Percentiles rank a stretch among this genome's conserved stretches.
These are phyloP conservation scores for Melanotaenia duboulayi DNA, from an alignment of 2,113 vertebrate species.

Conservation along the genomic window DNA sequence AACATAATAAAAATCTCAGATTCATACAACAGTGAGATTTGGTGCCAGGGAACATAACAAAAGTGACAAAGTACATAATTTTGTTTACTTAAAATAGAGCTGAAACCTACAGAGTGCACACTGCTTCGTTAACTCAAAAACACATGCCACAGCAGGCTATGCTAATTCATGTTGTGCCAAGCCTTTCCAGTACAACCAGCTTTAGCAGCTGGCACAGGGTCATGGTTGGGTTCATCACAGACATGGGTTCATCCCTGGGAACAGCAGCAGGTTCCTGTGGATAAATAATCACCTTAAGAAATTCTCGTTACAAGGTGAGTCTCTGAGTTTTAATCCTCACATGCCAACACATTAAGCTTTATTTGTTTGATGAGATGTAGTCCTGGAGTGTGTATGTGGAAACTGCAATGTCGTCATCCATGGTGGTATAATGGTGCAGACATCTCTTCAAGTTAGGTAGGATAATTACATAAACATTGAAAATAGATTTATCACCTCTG, in stretches of 20 bases:
- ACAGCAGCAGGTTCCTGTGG: constrained; percentile 59
- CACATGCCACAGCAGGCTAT: constrained; percentile 29
- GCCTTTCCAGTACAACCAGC: constrained; percentile 50
- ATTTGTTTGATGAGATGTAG: constrained; percentile 52
- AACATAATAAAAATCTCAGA: constrained; percentile 3
- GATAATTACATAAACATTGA: constrained; percentile 1
- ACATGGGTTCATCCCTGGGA: constrained; percentile 50
- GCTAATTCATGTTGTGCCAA: constrained; percentile 75
- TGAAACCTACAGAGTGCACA: constrained; percentile 43
- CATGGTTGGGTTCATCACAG: constrained; percentile 63
- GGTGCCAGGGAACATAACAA: constrained; percentile 16
- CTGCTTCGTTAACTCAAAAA: constrained; percentile 49
- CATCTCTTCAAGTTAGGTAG: constrained; percentile 16
- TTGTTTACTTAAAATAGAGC: constrained; percentile 40
- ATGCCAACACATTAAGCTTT: constrained; percentile 44
- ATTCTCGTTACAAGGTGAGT: constrained; percentile 50
- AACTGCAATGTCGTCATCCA: neutral
- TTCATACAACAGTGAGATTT: constrained; percentile 29
- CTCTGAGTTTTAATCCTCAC: constrained; percentile 56
- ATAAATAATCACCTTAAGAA: constrained; percentile 69
- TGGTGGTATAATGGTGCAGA: neutral
- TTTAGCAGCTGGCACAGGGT: constrained; percentile 47
- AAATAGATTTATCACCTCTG: constrained; percentile 10
- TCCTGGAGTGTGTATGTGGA: neutral
- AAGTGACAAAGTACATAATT: constrained; percentile 45